Percentiles rank a stretch among this genome's conserved stretches.
These are phyloP conservation scores for Heterohyrax brucei DNA, from an alignment of 2,797 vertebrate genomes.

Conservation along the genomic window DNA sequence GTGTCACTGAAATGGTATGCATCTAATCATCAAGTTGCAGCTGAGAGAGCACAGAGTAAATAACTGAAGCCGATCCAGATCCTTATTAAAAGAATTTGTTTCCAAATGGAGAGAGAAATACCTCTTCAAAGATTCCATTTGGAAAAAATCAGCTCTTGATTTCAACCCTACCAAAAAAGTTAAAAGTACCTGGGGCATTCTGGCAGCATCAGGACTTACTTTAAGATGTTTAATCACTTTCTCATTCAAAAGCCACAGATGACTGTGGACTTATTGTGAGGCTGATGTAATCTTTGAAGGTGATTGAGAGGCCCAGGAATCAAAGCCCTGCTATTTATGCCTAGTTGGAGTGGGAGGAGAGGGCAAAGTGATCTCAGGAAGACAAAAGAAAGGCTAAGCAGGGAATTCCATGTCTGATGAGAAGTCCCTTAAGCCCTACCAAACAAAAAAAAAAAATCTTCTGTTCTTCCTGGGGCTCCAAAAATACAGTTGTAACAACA, in stretches of 20 bases:
- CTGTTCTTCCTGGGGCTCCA: not conserved
- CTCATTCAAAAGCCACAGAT: not conserved
- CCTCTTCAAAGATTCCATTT: conserved; percentile 69
- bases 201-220: conserved; percentile 6
- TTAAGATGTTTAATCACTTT: conserved; percentile 4
- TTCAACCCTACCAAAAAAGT: conserved; percentile 1
- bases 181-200: not conserved
- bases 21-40: conserved; percentile 81
- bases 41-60: conserved; percentile 72
- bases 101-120: conserved; percentile 74
- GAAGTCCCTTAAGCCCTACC: not conserved
- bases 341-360: not conserved
- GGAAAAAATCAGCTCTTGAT: conserved; percentile 56
- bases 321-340: not conserved
- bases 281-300: conserved; percentile 1
- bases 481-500: not conserved
- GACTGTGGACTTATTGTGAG: not conserved
- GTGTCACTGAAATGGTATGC: conserved; percentile 83
- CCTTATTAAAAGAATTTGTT: conserved; percentile 80
- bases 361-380: not conserved
- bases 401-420: not conserved
- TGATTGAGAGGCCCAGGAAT: not conserved
- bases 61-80: conserved; percentile 72
- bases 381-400: not conserved
- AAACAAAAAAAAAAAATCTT: not conserved